These are phyloP conservation scores for Hystrix cristata DNA, from an alignment of 2,113 vertebrate species.

Conservation along the genomic window DNA sequence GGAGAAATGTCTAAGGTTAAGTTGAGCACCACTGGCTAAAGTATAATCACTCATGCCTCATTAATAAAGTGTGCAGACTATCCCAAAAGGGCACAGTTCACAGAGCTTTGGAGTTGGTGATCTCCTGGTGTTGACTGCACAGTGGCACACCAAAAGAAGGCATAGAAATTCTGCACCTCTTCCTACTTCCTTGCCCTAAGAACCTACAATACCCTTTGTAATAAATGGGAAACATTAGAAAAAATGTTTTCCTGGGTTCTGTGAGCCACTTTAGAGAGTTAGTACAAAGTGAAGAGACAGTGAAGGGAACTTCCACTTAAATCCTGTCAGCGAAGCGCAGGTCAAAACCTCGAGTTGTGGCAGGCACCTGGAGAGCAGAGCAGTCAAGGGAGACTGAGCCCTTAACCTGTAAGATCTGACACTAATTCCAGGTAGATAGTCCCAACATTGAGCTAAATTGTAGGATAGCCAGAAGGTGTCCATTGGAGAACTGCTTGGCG, in stretches of 20 bases:
- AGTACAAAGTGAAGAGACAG: background rate
- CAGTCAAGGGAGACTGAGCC: no score
- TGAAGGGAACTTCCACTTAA: background rate
- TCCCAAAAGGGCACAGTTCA: accelerated
- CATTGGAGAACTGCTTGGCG: background rate
- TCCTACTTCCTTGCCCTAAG: background rate
- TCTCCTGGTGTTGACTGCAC: background rate
- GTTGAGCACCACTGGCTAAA: background rate
- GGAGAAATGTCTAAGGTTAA: background rate
- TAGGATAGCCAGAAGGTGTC: no score
- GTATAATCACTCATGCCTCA: background rate
- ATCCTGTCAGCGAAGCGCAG: background rate
- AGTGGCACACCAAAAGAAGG: background rate
- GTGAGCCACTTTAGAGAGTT: background rate
- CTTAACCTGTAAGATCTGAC: background rate
- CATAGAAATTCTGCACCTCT: background rate
- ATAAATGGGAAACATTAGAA: background rate
- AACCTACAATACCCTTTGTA: background rate
- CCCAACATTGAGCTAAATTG: background rate
- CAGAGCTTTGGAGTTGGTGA: background rate
- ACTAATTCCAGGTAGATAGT: background rate
- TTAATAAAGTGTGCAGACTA: background rate
- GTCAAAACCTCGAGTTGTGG: background rate
- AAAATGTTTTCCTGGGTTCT: background rate
- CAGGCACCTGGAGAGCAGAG: background rate